phyloP scores from a whole-genome alignment of 2,797 vertebrate genomes.

The Poecilia picta region DNA sequence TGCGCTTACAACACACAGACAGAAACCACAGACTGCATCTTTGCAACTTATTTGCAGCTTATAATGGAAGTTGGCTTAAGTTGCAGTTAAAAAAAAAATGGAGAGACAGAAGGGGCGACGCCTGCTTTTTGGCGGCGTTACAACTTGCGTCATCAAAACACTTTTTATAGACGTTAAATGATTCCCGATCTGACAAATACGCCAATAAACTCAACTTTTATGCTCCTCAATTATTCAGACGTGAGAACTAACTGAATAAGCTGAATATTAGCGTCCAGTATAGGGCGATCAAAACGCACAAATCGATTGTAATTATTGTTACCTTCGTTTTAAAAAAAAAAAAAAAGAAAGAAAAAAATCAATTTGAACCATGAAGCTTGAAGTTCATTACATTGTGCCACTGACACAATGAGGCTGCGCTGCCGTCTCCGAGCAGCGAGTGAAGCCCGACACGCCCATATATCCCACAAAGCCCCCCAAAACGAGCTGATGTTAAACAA shows the following conservation, averaged over 20 bases:
- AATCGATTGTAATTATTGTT: background rate
- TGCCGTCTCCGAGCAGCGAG: slow-evolving; percentile 16
- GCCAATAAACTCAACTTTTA: slow-evolving; percentile 4
- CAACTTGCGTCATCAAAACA: slow-evolving; percentile 39
- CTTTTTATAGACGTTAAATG: background rate
- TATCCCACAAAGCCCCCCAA: slow-evolving; percentile 47
- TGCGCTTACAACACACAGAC: background rate
- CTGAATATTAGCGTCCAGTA: background rate
- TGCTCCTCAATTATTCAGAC: background rate
- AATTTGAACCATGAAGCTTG: accelerated
- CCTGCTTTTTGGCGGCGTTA: slow-evolving; percentile 56
- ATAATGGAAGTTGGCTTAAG: background rate
- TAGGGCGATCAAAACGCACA: background rate
- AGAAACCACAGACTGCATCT: background rate
- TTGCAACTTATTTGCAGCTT: background rate
- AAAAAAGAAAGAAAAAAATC: background rate
- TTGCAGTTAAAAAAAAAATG: slow-evolving; percentile 18
- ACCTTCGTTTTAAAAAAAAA: background rate
- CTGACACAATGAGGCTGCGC: background rate
- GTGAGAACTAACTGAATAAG: background rate
- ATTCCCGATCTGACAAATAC: background rate
- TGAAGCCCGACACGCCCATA: slow-evolving; percentile 77
- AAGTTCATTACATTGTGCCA: background rate
- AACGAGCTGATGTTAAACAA: background rate
- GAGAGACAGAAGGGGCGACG: slow-evolving; percentile 65